These are phyloP conservation scores for Gyps fulvus DNA, from an alignment of 2,113 vertebrate species.

Conservation along the genomic window DNA sequence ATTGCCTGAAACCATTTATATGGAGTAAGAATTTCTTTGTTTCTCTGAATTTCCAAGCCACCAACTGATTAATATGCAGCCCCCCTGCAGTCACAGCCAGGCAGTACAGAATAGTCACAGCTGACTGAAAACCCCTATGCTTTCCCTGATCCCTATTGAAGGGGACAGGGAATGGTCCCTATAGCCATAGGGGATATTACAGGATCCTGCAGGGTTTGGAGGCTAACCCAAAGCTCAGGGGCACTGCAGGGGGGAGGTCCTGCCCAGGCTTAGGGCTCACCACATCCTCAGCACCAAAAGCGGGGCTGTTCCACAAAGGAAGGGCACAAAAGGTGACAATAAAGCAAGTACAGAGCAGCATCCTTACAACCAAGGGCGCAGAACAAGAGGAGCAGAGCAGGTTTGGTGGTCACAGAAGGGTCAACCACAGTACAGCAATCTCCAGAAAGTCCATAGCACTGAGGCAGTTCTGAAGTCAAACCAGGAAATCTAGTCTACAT, in stretches of 20 bases:
- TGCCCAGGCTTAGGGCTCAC: neutral
- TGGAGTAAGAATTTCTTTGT: neutral
- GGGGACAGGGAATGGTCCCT: fast-evolving
- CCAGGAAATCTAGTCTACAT: neutral
- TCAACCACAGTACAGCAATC: neutral
- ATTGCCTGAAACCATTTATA: neutral
- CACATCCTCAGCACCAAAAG: neutral
- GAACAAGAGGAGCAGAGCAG: neutral
- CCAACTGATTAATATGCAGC: neutral
- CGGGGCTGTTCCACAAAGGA: neutral
- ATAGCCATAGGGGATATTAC: fast-evolving
- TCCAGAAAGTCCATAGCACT: neutral
- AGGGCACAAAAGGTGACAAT: neutral
- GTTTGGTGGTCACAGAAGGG: neutral
- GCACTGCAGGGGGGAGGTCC: neutral
- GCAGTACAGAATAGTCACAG: neutral
- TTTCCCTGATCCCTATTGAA: neutral
- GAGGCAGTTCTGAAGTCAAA: neutral
- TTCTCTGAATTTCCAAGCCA: neutral
- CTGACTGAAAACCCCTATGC: neutral
- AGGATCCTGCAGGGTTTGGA: neutral
- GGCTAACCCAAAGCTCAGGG: neutral
- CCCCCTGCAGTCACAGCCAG: neutral
- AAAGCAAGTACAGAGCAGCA: neutral
- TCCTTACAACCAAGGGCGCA: neutral